Evolutionary conservation across 2,113 vertebrate species (phyloP), one percentile per base, ranked within the genome.

Genomic region (Pseudolaguvia tuberculata): DNA sequence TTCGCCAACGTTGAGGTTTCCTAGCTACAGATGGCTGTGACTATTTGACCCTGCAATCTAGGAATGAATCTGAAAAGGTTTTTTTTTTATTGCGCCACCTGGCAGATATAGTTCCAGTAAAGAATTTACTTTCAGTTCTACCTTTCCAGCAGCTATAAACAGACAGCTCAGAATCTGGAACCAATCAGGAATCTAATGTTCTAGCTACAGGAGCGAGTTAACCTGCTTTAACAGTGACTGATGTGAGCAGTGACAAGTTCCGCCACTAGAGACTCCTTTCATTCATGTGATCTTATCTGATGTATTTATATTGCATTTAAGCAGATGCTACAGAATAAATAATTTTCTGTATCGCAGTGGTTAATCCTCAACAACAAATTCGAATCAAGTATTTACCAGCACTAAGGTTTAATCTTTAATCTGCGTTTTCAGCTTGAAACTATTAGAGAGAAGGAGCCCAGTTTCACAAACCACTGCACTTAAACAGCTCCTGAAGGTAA

Each of bases 401-500:
- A 4, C 4, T 2, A 6, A 14, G 21, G 62, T 47, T 71, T 65
- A 51, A 12, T 39, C 27, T 70, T 20, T 52, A 75, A 75, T 58
- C 23, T 20, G 48, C 9, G 27, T 52, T 69, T 45, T 55, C 1
- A 79, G 29, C 71, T 6, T 4, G 61, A 62, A 74, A 17, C 12
- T 7, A 53, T 47, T 75, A 21, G 47, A 42, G 31, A 10, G 39
- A 50, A 68, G 20, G 23, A 65, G 78, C 12, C 57, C 21, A 76
- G 57, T 45, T 70, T 73, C 27, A 68, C 59, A 73, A 51, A 61
- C 35, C n/a, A 21, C 29, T 80, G 63, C n/a, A 70, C 53, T 78
- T 74, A 59, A 76, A 80, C 51, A 39, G 45, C 57, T 53, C 65
- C 67, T 73, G 76, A 77, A 17, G 71, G 15, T 45, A 66, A 56